Conservation (phyloP, 2,888 invertebrate genomes). For the Xylocampa areola region DNA sequence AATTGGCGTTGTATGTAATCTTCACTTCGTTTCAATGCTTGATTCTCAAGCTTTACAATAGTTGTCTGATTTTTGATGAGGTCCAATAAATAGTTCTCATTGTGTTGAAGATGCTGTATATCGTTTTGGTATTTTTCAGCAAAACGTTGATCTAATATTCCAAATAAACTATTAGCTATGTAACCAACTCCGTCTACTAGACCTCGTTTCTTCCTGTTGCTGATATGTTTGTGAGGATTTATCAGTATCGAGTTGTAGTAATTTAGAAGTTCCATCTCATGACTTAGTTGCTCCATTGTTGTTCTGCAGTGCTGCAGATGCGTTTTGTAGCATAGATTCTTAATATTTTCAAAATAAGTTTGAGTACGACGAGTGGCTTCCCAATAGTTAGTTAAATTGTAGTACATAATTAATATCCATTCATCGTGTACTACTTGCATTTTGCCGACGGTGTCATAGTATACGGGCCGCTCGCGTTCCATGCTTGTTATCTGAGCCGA, state of each 20-base stretch:
- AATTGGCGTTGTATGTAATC: conserved; percentile 14
- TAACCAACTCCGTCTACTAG: conserved; percentile 22
- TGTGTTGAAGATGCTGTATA: conserved; percentile 9
- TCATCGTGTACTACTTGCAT: conserved; percentile 38
- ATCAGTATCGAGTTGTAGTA: conserved; percentile 19
- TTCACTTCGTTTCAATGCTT: conserved; percentile 16
- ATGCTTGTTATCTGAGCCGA: conserved; percentile 2
- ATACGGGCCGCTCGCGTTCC: conserved; percentile 4
- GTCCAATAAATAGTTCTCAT: conserved; percentile 19
- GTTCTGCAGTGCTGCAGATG: conserved; percentile 5
- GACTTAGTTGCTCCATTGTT: conserved; percentile 13
- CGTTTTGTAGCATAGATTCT: conserved; percentile 1
- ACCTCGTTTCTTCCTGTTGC: conserved; percentile 13
- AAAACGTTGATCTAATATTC: conserved; percentile 21
- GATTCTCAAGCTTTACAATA: conserved; percentile 18
- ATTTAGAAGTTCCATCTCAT: conserved; percentile 19
- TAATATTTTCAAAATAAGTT: conserved; percentile 4
- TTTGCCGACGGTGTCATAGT: conserved; percentile 8
- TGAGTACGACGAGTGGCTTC: conserved; percentile 2
- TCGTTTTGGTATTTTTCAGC: conserved; percentile 23
- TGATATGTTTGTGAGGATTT: conserved; percentile 18
- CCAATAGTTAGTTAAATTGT: conserved; percentile 13
- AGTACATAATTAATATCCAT: conserved; percentile 31
- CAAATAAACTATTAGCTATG: conserved; percentile 13
- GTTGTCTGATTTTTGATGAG: conserved; percentile 21